Percentiles rank a stretch among this genome's conserved stretches.
These are phyloP conservation scores for Eublepharis macularius DNA, from an alignment of 2,113 vertebrate genomes.

Conservation along the genomic window DNA sequence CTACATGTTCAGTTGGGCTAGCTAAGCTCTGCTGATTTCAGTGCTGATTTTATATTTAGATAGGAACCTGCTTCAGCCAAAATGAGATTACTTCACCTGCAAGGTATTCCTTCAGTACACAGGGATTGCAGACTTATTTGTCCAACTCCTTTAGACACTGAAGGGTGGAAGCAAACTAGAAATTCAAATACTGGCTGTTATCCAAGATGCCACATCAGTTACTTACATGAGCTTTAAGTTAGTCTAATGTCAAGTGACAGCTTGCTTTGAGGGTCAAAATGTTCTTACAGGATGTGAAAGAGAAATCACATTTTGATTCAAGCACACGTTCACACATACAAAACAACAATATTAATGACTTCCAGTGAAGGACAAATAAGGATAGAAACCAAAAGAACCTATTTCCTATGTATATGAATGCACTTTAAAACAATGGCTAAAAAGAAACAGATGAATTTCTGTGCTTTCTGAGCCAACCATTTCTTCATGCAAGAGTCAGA, in stretches of 20 bases:
- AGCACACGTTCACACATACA: neutral
- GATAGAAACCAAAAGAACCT: slow-evolving; percentile 1
- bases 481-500: neutral
- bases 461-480: neutral
- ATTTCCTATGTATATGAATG: neutral
- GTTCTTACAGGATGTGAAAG: slow-evolving; percentile 11
- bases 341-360: neutral
- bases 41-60: neutral
- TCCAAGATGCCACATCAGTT: slow-evolving; percentile 7
- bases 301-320: slow-evolving; percentile 18
- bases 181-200: slow-evolving; percentile 1
- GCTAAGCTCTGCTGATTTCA: neutral
- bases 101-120: neutral
- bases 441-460: slow-evolving; percentile 3
- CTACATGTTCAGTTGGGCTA: neutral
- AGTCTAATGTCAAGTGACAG: slow-evolving; percentile 13
- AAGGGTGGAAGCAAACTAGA: neutral
- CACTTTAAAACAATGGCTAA: slow-evolving; percentile 16
- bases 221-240: neutral
- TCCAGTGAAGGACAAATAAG: slow-evolving; percentile 5
- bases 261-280: neutral
- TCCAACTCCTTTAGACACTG: neutral
- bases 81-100: slow-evolving; percentile 3
- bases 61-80: neutral
- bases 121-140: slow-evolving; percentile 5